Base-by-base conservation (phyloP, 2,113 vertebrate species). In the Illadopsis cleaveri region DNA sequence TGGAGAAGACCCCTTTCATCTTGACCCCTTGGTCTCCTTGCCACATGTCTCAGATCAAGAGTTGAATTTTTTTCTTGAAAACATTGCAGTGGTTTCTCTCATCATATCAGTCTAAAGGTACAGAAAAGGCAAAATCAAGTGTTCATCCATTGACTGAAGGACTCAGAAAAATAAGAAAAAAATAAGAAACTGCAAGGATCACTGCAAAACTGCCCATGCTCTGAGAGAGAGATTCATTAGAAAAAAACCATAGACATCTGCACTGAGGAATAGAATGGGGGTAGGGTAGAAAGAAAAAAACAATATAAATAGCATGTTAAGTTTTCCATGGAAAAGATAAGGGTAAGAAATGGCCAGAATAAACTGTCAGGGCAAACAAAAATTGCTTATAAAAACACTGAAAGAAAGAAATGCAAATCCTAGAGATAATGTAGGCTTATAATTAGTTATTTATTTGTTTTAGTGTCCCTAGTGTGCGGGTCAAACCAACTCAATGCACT, bases 351-450 rank as follows among this genome's bases (percentile, higher is more conserved):
- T 33, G 12, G 15, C 35, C 54, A 82, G 38, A 93, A 96, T 35
- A 14, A 87, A 68, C 9, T 14, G 57, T 37, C 27, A 82, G 21
- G 28, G 11, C n/a, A 82, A 79, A 57, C 5, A 37, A 1, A 3
- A 87, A 61, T 31, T 64, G 5, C 40, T 85, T 85, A 45, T 25
- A 72, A 33, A 87, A 89, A 83, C 28, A 25, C 20, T 76, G 62
- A 82, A 76, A 78, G 47, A 56, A 83, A 79, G 33, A 92, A 81
- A 60, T 37, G 57, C 45, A 89, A 94, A 89, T 91, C 25, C 72
- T 87, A 30, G 31, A 58, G 30, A 92, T 27, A 86, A 78, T 40
- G 50, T 6, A 56, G 28, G 7, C 8, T 78, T 85, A 30, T 54
- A 85, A 77, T 69, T 72, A 76, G 44, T 53, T 79, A 58, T 22